Evolutionary conservation across 2,888 invertebrate species (phyloP).

Genomic region (Megamerina dolium): DNA sequence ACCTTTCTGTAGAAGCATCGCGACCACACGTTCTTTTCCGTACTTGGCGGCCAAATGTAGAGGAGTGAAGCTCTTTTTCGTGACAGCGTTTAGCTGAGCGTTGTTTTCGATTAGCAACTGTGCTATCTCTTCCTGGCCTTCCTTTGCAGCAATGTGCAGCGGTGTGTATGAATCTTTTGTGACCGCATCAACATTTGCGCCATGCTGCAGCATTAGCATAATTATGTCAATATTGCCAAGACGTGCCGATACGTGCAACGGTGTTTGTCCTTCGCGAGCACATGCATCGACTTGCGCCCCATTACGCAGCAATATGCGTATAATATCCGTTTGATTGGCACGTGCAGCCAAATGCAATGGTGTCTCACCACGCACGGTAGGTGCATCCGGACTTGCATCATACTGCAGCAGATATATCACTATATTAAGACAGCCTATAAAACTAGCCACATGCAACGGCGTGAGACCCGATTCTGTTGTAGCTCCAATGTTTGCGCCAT

Average conservation of each 20-base stretch:
- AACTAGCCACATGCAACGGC: conserved; percentile 94
- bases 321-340: conserved; percentile 96
- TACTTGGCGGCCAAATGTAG: conserved; percentile 96
- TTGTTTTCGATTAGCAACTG: conserved; percentile 84
- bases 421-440: conserved; percentile 99
- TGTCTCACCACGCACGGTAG: conserved; percentile 94
- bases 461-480: conserved; percentile 82
- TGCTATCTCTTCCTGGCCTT: conserved; percentile 90
- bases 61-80: conserved; percentile 95
- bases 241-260: conserved; percentile 88
- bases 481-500: conserved; percentile 77
- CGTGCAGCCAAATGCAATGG: conserved; percentile 93
- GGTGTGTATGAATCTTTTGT: conserved; percentile 96
- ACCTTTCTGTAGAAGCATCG: conserved; percentile 78
- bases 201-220: conserved; percentile 87
- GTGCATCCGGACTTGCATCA: conserved; percentile 88
- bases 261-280: conserved; percentile 88
- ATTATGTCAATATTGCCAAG: conserved; percentile 96
- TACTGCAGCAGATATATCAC: conserved; percentile 92
- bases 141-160: conserved; percentile 94
- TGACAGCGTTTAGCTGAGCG: conserved; percentile 83
- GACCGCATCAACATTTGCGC: conserved; percentile 79
- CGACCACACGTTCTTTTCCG: conserved; percentile 85
- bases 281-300: conserved; percentile 74
- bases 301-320: conserved; percentile 88